Base-by-base conservation (phyloP, 2,797 vertebrate species). In the Mus spretus region DNA sequence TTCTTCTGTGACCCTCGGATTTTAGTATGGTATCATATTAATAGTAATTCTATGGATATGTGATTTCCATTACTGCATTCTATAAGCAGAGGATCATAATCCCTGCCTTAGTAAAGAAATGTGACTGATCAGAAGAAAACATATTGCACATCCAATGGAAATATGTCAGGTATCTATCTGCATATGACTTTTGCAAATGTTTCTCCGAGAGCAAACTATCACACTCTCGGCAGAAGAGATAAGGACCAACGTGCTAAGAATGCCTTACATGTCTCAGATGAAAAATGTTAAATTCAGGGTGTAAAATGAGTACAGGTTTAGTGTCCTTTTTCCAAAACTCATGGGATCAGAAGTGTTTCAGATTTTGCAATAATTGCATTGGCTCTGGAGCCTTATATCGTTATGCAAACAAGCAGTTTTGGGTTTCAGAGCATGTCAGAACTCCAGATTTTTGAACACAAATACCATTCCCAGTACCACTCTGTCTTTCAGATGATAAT, bases 161-260 rank as follows among this genome's bases (percentile, higher is more conserved):
- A 95, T 93, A 93, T 93, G 78, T 90, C 90, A 82, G 55, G 61
- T 78, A 92, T 96, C 77, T 78, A 92, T 96, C 77, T 93, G 78
- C 65, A 86, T 88, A 89, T 40, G 61, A 96, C 59, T 95, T 6
- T 57, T 89, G n/a, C 82, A 93, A 97, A 83, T 88, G 83, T 94
- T 96, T 94, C 86, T 86, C 91, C 83, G 89, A 93, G 89, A 91
- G 44, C 61, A 92, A 97, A 95, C 78, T 92, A 86, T 94, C 78
- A 96, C 28, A 82, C 74, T 59, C 8, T 24, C 72, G 31, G 90
- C 78, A 97, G 79, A 92, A n/a, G 80, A 94, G 83, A 96, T 92
- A 97, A 95, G 70, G 47, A 80, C 81, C 31, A 92, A 87, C 86
- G 89, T 24, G n/a, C 89, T 96, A 96, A 95, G 59, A 93, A 91